A percentile compares a stretch with the other conserved stretches of the same genome.
Conservation (phyloP, 2,797 vertebrate species). For the Phalanger gymnotis region DNA sequence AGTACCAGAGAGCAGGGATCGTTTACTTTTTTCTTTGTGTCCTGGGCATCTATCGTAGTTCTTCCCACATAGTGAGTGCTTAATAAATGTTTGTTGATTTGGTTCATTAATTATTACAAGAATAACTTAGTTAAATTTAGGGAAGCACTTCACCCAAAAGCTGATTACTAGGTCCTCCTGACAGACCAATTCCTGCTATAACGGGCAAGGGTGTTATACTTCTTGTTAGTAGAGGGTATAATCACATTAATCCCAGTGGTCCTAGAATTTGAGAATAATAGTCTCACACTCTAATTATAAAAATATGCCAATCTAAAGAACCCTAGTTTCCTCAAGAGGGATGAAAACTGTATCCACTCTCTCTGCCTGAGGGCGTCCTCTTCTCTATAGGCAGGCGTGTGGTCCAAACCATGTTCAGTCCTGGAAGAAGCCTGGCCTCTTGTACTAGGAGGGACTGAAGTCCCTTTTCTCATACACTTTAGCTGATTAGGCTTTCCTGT, state of each 20-base stretch:
- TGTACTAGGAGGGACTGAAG: not conserved
- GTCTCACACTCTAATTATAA: not conserved
- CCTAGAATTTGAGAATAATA: not conserved
- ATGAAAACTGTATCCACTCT: not conserved
- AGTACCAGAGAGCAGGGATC: not conserved
- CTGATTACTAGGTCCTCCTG: not conserved
- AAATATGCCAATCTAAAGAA: not conserved
- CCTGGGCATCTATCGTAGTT: not conserved
- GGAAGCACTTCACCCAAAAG: not conserved
- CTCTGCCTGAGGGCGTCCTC: not conserved
- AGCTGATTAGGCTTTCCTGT: not conserved
- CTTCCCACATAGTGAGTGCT: not conserved
- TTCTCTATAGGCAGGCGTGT: not conserved
- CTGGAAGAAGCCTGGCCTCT: not conserved
- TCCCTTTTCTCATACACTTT: not conserved
- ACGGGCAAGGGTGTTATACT: not conserved
- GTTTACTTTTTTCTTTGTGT: not conserved
- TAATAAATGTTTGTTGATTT: not conserved
- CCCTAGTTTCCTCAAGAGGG: not conserved
- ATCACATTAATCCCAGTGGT: not conserved
- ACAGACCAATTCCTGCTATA: not conserved
- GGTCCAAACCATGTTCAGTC: not conserved
- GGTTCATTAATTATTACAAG: not conserved
- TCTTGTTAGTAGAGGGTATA: not conserved
- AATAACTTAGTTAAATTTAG: not conserved